Conservation (phyloP, 2,113 vertebrate genomes). For the Tragelaphus buxtoni region DNA sequence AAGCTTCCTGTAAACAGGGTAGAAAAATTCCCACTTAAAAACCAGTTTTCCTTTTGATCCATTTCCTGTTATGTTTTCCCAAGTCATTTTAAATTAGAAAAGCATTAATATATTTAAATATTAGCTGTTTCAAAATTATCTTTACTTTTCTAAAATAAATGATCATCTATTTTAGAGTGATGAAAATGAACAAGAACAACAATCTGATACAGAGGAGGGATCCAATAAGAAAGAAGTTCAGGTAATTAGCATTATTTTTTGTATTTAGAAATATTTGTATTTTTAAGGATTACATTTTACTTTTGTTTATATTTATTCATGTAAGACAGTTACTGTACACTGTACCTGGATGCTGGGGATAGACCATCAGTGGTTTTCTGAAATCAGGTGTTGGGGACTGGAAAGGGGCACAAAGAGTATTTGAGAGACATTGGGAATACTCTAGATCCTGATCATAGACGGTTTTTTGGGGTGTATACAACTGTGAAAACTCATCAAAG, state of each 20-base stretch:
- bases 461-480: neutral
- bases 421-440: neutral
- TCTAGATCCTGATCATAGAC: neutral
- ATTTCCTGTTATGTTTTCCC: neutral
- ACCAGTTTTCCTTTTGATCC: neutral
- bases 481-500: neutral
- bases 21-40: neutral
- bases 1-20: neutral
- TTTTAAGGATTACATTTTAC: neutral
- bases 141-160: conserved; percentile 37
- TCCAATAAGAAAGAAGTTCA: conserved; percentile 91
- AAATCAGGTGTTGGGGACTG: neutral
- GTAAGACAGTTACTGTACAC: neutral
- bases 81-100: conserved; percentile 30
- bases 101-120: neutral
- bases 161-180: conserved; percentile 85
- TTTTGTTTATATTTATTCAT: conserved; percentile 9
- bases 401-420: neutral
- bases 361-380: neutral
- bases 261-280: neutral
- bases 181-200: conserved; percentile 95
- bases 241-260: conserved; percentile 78
- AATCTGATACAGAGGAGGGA: conserved; percentile 93
- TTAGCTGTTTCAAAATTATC: neutral
- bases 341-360: neutral